These are phyloP conservation scores for Ectemnius cavifrons DNA, from an alignment of 2,888 invertebrate species.

Conservation along the genomic window DNA sequence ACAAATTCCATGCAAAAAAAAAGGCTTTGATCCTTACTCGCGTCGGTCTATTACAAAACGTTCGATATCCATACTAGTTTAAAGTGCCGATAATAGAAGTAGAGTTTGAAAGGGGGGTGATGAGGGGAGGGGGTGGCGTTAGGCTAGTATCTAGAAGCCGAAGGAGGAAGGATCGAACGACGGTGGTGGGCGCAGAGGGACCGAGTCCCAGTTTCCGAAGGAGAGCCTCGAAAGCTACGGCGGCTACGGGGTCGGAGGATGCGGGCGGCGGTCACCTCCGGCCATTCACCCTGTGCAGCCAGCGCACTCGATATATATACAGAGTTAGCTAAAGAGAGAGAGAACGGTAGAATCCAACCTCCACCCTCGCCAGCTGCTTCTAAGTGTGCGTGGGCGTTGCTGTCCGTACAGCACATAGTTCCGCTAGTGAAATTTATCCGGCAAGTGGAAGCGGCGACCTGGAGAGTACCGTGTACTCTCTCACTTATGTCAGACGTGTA, in stretches of 20 bases:
- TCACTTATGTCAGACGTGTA: not conserved
- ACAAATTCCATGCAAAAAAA: too few species aligned
- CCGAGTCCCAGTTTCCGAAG: conserved; percentile 63
- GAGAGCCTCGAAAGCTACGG: conserved; percentile 40
- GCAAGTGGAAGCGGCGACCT: conserved; percentile 46
- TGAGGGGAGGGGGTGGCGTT: too few species aligned
- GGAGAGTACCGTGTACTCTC: conserved; percentile 28
- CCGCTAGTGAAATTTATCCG: conserved; percentile 22
- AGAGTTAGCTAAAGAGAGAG: not conserved
- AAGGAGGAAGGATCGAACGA: conserved; percentile 40
- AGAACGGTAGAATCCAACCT: too few species aligned
- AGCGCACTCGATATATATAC: conserved; percentile 68
- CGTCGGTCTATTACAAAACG: too few species aligned
- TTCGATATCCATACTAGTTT: too few species aligned
- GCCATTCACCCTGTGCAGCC: conserved; percentile 68
- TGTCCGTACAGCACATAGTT: conserved; percentile 28
- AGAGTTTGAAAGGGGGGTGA: too few species aligned
- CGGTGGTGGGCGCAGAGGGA: conserved; percentile 36
- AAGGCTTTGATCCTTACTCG: too few species aligned
- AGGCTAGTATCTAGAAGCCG: not conserved
- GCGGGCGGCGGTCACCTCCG: conserved; percentile 71
- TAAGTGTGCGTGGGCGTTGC: conserved; percentile 40
- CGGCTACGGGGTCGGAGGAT: conserved; percentile 50
- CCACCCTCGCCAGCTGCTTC: conserved; percentile 13
- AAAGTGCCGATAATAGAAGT: too few species aligned